Evolutionary conservation across 2,113 vertebrate species (phyloP).

Genomic region (Chascanopsetta lugubris): DNA sequence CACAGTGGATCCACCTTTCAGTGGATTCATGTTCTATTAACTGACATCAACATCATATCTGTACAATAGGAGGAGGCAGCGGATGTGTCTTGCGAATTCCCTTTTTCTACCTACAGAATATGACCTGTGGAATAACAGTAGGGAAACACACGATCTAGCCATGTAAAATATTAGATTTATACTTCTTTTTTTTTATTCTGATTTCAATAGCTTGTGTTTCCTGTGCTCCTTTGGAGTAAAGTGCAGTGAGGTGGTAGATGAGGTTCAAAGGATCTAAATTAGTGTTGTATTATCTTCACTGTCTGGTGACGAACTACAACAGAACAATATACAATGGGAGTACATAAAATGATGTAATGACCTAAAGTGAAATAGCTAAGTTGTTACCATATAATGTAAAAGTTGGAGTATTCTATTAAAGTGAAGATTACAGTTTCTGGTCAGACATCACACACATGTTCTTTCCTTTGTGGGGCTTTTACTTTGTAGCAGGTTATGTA

Average conservation of each 20-base stretch:
- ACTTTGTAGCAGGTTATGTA: conserved; percentile 38
- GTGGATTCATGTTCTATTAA: conserved; percentile 17
- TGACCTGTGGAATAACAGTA: conserved; percentile 33
- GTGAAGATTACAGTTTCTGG: conserved; percentile 30
- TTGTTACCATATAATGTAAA: conserved; percentile 31
- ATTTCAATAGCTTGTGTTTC: conserved; percentile 49
- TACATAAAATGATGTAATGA: conserved; percentile 23
- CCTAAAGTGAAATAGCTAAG: conserved; percentile 27
- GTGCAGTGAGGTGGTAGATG: conserved; percentile 51
- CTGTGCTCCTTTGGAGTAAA: conserved; percentile 36
- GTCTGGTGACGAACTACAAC: conserved; percentile 34
- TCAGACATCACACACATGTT: conserved; percentile 41
- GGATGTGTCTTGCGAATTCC: conserved; percentile 35
- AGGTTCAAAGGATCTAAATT: conserved; percentile 45
- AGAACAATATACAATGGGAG: conserved; percentile 13
- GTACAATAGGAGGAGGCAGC: conserved; percentile 22
- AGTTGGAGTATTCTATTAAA: conserved; percentile 33
- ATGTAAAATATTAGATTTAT: conserved; percentile 44
- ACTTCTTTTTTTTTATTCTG: conserved; percentile 4
- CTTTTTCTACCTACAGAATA: conserved; percentile 28
- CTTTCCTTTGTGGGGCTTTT: conserved; percentile 27
- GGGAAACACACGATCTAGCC: conserved; percentile 27
- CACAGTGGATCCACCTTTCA: conserved; percentile 5
- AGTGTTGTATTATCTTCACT: conserved; percentile 44
- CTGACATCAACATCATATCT: conserved; percentile 33